Evolutionary conservation across 1,140 invertebrate species (phyloP), one percentile per base, ranked within the genome.

Genomic region (Cydia pomonella): DNA sequence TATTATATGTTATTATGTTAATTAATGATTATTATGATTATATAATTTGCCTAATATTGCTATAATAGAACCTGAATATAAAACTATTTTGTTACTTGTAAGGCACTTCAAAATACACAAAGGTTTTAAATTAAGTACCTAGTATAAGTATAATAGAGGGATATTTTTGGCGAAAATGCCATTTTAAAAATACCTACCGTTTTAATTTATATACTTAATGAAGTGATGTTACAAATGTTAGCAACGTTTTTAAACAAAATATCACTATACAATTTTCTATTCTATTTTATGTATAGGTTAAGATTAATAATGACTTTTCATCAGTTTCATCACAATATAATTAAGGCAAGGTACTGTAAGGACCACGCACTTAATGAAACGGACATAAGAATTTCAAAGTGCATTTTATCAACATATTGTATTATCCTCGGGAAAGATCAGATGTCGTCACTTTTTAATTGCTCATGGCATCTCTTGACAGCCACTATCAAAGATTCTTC

Each of bases 121-220:
- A 41, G 38, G 38, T 50, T 50, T 50, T 50, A n/a, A 18, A n/a
- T 50, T 50, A 44, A 44, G 47, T 59, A 59, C 21, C n/a, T 18
- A n/a, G 53, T 59, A 23, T 23, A 53, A 53, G 16, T 44, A 44
- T 41, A 41, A 41, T 18, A 12, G 44, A 47, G 16, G 21, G 21
- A 23, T 59, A 59, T 59, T 23, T 53, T 59, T 59, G 53, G 23
- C 53, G 21, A 59, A 59, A 23, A 59, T 59, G 53, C 53, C 53
- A 59, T 59, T 59, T 59, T 59, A 23, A 59, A 10, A 21, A 23
- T 59, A 18, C n/a, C n/a, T n/a, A n/a, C 53, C 5, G 2, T 59
- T 59, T 59, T 59, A 59, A 21, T 59, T 59, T 59, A 59, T 23
- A 3, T 9, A n/a, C n/a, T n/a, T n/a, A n/a, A 12, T 59, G 9